Evolutionary conservation across 2,888 invertebrate genomes (phyloP).

Genomic region (Trachelus tabidus): DNA sequence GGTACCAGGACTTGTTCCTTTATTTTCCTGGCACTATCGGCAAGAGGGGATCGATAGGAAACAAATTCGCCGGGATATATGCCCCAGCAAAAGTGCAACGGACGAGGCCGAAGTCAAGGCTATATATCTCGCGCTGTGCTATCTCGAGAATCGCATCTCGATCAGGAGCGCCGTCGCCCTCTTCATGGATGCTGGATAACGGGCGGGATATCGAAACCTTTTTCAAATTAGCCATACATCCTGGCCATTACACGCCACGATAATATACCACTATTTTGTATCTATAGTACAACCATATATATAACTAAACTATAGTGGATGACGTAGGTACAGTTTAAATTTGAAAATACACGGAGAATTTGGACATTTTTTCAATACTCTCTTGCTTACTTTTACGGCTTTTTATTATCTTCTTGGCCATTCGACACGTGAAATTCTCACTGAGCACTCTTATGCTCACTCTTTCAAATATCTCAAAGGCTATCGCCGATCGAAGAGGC

Average conservation of each 20-base stretch:
- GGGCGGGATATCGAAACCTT: not conserved
- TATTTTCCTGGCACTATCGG: constrained; percentile 27
- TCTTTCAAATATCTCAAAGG: constrained; percentile 14
- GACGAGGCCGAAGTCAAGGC: not conserved
- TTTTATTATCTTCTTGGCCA: not conserved
- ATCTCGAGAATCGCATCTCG: not conserved
- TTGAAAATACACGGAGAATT: not conserved
- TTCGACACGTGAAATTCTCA: not conserved
- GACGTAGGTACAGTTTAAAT: not conserved
- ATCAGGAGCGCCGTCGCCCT: not conserved
- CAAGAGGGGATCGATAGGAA: constrained; percentile 32
- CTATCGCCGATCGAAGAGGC: constrained; percentile 20
- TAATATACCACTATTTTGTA: not conserved
- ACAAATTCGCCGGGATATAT: constrained; percentile 24
- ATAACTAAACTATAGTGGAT: not conserved
- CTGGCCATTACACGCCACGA: not conserved
- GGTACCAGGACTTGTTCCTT: constrained; percentile 24
- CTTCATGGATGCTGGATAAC: not conserved
- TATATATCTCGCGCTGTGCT: not conserved
- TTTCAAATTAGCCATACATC: constrained; percentile 7
- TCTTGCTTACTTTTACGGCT: not conserved
- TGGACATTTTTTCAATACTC: too few relatives aligned
- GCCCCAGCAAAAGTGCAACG: not conserved
- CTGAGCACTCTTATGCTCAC: not conserved
- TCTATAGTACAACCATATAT: too few relatives aligned